Conservation (phyloP, 2,113 vertebrate genomes). For the Grammomys surdaster region DNA sequence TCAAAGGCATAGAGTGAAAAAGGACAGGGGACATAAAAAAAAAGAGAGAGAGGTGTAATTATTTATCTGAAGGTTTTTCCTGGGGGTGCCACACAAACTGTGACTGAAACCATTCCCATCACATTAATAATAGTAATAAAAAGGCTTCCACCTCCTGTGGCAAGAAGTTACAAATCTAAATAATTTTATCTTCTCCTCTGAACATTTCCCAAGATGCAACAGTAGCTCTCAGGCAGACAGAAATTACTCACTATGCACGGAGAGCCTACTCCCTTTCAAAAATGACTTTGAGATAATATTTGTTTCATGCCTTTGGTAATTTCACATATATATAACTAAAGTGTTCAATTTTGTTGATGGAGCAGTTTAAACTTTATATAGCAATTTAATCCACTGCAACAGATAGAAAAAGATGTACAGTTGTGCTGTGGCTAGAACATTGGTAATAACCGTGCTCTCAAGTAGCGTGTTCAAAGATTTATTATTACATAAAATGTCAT, state of each 20-base stretch:
- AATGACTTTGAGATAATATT: conserved; percentile 70
- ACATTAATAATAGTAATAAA: conserved; percentile 74
- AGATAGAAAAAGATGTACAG: conserved; percentile 65
- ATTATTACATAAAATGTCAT: conserved; percentile 52
- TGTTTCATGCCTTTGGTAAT: conserved; percentile 64
- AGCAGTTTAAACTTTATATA: conserved; percentile 59
- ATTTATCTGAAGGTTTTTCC: conserved; percentile 68
- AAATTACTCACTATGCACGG: conserved; percentile 71
- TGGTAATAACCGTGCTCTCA: not conserved
- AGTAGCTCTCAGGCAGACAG: conserved; percentile 68
- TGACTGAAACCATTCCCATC: conserved; percentile 63
- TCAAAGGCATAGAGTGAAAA: not conserved
- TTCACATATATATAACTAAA: conserved; percentile 5
- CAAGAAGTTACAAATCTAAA: conserved; percentile 80
- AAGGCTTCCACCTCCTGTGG: conserved; percentile 74
- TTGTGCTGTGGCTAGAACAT: not conserved
- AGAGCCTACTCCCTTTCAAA: conserved; percentile 74
- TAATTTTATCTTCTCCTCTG: conserved; percentile 76
- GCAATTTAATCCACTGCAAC: conserved; percentile 52
- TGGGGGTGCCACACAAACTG: conserved; percentile 55
- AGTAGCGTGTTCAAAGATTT: conserved; percentile 28
- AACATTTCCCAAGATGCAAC: conserved; percentile 75
- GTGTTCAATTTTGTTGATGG: conserved; percentile 63
- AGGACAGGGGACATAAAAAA: not conserved
- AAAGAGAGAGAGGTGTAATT: conserved; percentile 71